Base-by-base conservation (phyloP, 1,140 invertebrate species). In the Scaptomyza montana region DNA sequence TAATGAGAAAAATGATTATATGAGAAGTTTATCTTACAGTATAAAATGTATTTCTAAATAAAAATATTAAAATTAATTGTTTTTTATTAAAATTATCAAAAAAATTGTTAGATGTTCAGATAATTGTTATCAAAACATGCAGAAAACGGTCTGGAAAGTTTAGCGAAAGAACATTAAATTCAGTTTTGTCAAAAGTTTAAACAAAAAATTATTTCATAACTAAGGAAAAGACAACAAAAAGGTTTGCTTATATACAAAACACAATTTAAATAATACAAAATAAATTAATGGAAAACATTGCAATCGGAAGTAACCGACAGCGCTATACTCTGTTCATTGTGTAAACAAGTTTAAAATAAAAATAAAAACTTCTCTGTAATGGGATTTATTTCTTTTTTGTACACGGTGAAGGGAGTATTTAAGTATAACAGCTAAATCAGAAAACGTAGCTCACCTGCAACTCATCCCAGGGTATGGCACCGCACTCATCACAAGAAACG, bases 381-480 rank as follows among this genome's bases (percentile, higher is more conserved):
- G 21, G 21, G 21, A 25, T 25, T 25, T 2, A 2, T 25, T 25
- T 46, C 7, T 16, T 46, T 25, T 25, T 25, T 25, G 21, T 25
- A 25, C 21, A 25, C 21, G 2, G 10, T 7, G 1, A n/a, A 12
- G 10, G 12, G 30, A 25, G 30, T 5, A 41, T 13, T n/a, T 2
- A 6, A 47, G 12, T 41, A 4, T 16, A 28, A 10, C 3, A 54
- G 46, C 41, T 16, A n/a, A 21, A 55, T 51, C n/a, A 47, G 25
- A 7, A 41, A 62, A 16, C 49, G 5, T 54, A 21, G 25, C 74
- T 7, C 63, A 97, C 97, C 95, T 98, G 97, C 93, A 99, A 97
- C 93, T 98, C 97, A 90, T 98, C 97, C 95, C 97, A 98, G 3
- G 96, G 95, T 89, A 98, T 98, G 50, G 96, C 95, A 6, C 95